Evolutionary conservation across 2,888 invertebrate genomes (phyloP), one percentile per base, ranked within the genome.

Genomic region (Physocephala rufipes): DNA sequence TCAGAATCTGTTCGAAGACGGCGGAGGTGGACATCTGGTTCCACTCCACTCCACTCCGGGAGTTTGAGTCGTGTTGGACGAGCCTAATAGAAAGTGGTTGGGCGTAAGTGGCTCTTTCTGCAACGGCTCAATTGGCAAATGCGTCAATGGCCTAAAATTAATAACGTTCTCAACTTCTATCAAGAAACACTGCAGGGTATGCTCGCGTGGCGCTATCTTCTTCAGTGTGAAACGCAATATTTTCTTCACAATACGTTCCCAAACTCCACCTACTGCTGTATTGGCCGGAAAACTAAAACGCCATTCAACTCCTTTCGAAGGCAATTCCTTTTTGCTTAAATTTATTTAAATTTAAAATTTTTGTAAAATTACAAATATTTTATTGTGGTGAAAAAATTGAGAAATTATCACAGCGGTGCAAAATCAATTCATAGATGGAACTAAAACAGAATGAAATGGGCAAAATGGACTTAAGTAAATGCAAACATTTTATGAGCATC

Each of bases 1-100:
- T n/a, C n/a, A n/a, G n/a, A n/a, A 13, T 67, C 73, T 13, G 73
- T 63, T 15, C 75, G 53, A 73, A 73, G 75, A 45, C 74, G 76
- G 55, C 73, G 73, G 12, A 62, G 67, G 15, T 70, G 36, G 9
- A 47, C 15, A 26, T 61, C 66, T 24, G 67, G n/a, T 24, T 64
- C 64, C 9, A n/a, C n/a, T n/a, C n/a, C n/a, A n/a, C n/a, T 7
- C n/a, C 13, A 36, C 61, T n/a, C 28, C 15, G 9, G 72, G 74
- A 1, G 72, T 73, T 4, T 59, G 47, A 2, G 53, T 55, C 26
- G 68, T 47, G 55, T 74, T 75, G n/a, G 47, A 49, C 16, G 19
- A 36, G 2, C 72, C 70, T 3, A 74, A n/a, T 28, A 74, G 21
- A 45, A 76, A 74, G 30, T 74, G 65, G 43, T 76, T 76, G 1